Percentiles rank a stretch among this genome's conserved stretches.
Conservation (phyloP, 1,140 invertebrate species). For the Colletes gigas region DNA sequence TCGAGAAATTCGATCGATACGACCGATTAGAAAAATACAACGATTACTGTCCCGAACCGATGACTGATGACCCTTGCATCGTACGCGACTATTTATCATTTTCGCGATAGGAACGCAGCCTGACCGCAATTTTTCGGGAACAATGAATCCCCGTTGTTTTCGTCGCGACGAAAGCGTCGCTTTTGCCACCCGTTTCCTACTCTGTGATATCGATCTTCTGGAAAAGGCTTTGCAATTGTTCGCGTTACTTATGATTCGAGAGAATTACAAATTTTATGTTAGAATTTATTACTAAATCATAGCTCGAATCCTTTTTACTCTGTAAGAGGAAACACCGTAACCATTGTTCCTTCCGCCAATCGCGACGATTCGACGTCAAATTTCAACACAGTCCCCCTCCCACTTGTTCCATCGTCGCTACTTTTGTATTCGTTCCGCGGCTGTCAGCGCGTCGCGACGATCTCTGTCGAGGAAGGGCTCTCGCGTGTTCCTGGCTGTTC, state of each 20-base stretch:
- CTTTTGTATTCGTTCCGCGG: constrained; percentile 45
- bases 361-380: not conserved
- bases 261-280: no score
- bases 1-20: not conserved
- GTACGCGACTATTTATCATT: constrained; percentile 10
- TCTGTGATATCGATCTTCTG: no score
- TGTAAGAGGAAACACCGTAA: no score
- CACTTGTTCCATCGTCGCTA: not conserved
- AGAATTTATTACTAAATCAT: no score
- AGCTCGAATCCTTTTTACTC: no score
- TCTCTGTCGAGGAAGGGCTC: not conserved
- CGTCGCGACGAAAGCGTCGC: constrained; percentile 1
- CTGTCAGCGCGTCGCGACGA: not conserved
- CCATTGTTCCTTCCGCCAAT: not conserved
- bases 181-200: no score
- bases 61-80: constrained; percentile 15
- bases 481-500: constrained; percentile 14
- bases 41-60: not conserved
- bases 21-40: constrained; percentile 12
- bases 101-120: not conserved
- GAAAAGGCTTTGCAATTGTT: no score
- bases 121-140: constrained; percentile 24
- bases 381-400: not conserved
- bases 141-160: not conserved
- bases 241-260: no score